phyloP scores from a whole-genome alignment of 2,888 invertebrate species.

The Catocala fraxini region DNA sequence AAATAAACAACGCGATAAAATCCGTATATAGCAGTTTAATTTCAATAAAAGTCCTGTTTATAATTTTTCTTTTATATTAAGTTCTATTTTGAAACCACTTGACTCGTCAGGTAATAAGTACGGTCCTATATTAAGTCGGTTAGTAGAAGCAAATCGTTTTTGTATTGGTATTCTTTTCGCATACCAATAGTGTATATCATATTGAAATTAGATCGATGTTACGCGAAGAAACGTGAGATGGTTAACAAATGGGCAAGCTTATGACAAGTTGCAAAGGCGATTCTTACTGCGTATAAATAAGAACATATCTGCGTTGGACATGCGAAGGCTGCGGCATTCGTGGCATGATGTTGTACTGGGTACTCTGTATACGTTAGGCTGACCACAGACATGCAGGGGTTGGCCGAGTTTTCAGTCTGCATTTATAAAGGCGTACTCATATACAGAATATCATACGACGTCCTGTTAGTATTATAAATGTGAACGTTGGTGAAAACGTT shows the following conservation, averaged over 20 bases:
- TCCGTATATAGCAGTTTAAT: too few species aligned
- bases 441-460: too few species aligned
- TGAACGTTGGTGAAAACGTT: too few species aligned
- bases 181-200: constrained; percentile 19
- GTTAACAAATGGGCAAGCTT: constrained; percentile 15
- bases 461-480: too few species aligned
- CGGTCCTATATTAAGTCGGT: background rate
- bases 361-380: too few species aligned
- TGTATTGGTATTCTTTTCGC: constrained; percentile 32
- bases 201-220: constrained; percentile 39
- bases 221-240: constrained; percentile 25
- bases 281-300: background rate
- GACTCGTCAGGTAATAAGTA: background rate
- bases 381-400: too few species aligned
- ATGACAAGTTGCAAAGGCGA: constrained; percentile 1
- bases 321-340: background rate
- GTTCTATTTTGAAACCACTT: background rate
- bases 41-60: too few species aligned
- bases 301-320: background rate
- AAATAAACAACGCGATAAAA: too few species aligned
- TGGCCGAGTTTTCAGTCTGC: too few species aligned
- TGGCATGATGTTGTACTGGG: background rate
- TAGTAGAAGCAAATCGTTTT: background rate
- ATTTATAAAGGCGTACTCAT: too few species aligned
- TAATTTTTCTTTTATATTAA: background rate